Percentiles rank a stretch among this genome's conserved stretches.
phyloP scores from a whole-genome alignment of 2,888 invertebrate genomes.

The Eubasilissa splendida region DNA sequence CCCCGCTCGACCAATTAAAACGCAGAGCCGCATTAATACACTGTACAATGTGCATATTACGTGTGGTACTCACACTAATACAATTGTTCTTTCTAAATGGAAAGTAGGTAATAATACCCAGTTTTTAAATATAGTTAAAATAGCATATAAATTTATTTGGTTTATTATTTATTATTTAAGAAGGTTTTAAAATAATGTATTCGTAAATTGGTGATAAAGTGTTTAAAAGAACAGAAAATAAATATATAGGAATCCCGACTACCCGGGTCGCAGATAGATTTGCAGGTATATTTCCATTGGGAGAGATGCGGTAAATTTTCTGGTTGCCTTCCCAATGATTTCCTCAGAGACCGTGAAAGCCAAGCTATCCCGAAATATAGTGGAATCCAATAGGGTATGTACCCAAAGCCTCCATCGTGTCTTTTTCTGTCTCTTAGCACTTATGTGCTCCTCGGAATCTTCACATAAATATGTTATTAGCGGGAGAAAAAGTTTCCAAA shows the following conservation, averaged over 20 bases:
- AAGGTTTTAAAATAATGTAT: too few species aligned
- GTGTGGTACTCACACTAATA: too few species aligned
- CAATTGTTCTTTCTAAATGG: too few species aligned
- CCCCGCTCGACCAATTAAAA: too few species aligned
- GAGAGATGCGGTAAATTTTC: conserved; percentile 74
- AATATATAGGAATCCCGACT: conserved; percentile 39
- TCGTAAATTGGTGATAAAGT: background rate
- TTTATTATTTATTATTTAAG: too few species aligned
- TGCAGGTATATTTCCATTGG: conserved; percentile 57
- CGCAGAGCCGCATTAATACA: too few species aligned
- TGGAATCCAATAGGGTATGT: conserved; percentile 70
- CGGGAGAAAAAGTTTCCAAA: conserved; percentile 42
- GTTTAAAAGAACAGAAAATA: conserved; percentile 1
- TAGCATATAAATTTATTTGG: too few species aligned
- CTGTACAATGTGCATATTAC: too few species aligned
- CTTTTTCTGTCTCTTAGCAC: conserved; percentile 58
- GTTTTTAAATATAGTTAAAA: too few species aligned
- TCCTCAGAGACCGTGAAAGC: conserved; percentile 78
- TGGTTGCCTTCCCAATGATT: conserved; percentile 85
- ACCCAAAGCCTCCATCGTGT: conserved; percentile 48
- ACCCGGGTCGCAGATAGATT: conserved; percentile 56
- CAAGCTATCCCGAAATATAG: conserved; percentile 66
- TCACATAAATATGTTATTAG: conserved; percentile 57
- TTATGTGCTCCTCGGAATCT: conserved; percentile 53
- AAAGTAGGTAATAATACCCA: too few species aligned